These are phyloP conservation scores for Pithys albifrons DNA, from an alignment of 2,113 vertebrate species.

Conservation along the genomic window DNA sequence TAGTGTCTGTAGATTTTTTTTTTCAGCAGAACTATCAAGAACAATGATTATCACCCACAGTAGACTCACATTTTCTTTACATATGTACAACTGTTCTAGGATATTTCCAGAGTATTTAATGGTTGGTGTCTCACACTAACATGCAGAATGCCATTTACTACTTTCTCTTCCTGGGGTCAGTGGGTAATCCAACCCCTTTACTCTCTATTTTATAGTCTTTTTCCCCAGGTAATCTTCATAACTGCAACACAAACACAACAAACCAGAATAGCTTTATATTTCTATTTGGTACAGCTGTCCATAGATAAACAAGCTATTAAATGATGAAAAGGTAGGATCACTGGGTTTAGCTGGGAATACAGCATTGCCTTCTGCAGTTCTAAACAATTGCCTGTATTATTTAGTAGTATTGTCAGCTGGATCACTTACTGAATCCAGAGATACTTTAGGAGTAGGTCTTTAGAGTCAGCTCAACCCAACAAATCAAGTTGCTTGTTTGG, in stretches of 20 bases:
- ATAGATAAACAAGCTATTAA: not conserved
- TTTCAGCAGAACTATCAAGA: not conserved
- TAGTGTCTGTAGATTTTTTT: not conserved
- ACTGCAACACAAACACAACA: not conserved
- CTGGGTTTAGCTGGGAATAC: not conserved
- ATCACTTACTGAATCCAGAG: not conserved
- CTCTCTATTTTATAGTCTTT: not conserved
- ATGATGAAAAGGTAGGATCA: not conserved
- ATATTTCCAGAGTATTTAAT: not conserved
- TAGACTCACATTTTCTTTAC: not conserved
- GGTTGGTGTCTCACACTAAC: not conserved
- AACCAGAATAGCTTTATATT: not conserved
- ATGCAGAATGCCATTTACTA: not conserved
- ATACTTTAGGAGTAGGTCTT: not conserved
- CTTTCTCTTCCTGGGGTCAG: not conserved
- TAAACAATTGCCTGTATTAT: not conserved
- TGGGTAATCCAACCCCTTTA: not conserved
- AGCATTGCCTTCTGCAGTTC: not conserved
- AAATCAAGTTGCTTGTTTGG: not conserved
- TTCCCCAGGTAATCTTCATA: not conserved
- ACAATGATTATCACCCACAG: not conserved
- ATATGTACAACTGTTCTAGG: not conserved
- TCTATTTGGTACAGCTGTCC: not conserved
- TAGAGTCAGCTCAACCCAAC: not conserved
- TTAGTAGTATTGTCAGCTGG: not conserved